Evolutionary conservation across 2,888 invertebrate species (phyloP), one percentile per base, ranked within the genome.

Genomic region (Raillietiella orientalis): DNA sequence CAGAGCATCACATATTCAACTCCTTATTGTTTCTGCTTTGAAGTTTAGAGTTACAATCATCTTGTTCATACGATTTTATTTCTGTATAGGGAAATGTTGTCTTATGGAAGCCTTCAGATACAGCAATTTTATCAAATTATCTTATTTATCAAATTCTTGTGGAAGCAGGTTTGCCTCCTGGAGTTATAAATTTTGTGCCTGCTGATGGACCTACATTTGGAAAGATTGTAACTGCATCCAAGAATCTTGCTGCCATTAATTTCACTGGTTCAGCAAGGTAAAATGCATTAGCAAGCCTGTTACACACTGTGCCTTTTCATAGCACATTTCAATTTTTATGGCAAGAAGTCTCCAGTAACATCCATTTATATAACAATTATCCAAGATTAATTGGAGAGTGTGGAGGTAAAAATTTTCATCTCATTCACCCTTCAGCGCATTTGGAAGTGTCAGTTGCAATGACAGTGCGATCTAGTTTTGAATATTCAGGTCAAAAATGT

Each of bases 401-500:
- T 47, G 96, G 96, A 27, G 96, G 96, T 15, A 99, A 99, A 49
- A 99, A 96, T 51, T 96, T 72, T 47, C 96, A 99, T 46, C 84
- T 96, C 39, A 56, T 96, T 15, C 96, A 99, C 49, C 62, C 71
- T 0, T 61, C 74, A 8, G 93, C 90, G 8, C 70, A 93, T 46
- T 52, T 66, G 1, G 55, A 62, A 13, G 87, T 87, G 3, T 8
- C 22, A 12, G 62, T 79, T 2, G 60, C 62, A 15, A 60, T 63
- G 15, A 79, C 87, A 1, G 69, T 90, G 34, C 59, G 74, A 32
- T 70, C 84, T 23, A 66, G 90, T 2, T 96, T 87, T 47, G 96
- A 99, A 51, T 99, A 65, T 46, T 40, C 45, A 40, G 93, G 93
- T 2, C 96, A 99, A 45, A 96, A 96, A 46, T 96, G 96, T 49